Evolutionary conservation across 2,888 invertebrate genomes (phyloP), one percentile per base, ranked within the genome.

Genomic region (Hypomecis punctinalis): DNA sequence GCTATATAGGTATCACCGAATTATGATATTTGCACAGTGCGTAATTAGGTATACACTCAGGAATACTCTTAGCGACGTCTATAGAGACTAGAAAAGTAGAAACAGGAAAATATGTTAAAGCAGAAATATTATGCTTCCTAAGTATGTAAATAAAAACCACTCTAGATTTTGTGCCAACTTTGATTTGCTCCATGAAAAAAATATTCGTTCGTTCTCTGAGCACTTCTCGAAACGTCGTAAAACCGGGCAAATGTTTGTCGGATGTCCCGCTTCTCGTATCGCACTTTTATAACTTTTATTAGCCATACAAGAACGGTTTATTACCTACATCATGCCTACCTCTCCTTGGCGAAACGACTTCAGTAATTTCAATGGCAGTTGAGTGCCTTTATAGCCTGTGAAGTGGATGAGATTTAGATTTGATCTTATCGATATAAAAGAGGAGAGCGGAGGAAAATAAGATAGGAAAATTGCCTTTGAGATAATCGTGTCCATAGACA

Each of bases 401-500:
- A 58, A 58, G 51, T 49, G 51, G 58, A 58, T 58, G 58, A 36
- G 58, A 58, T 58, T 51, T 36, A 42, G 58, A 58, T 51, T 37
- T 48, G 3, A 23, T 56, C 49, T 40, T 11, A 23, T 23, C 23
- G 45, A 61, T 51, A 57, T 23, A 23, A 3, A 23, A 23, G 23
- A 23, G 23, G 23, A 23, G 23, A 61, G 57, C 42, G 39, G 53
- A 58, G 59, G 49, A 33, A 49, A 69, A 66, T 61, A 60, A 42
- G 56, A 61, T 47, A 49, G 55, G 43, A 53, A 63, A 68, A 60
- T 47, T 37, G 57, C 53, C 63, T 62, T 78, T 85, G 80, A 83
- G 83, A 83, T 81, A 33, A n/a, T 39, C 13, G 13, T 23, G 37
- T 52, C 13, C 39, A 39, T 37, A 9, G 9, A n/a, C 2, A 48